phyloP scores from a whole-genome alignment of 2,113 vertebrate genomes.

The Eolophus roseicapilla region DNA sequence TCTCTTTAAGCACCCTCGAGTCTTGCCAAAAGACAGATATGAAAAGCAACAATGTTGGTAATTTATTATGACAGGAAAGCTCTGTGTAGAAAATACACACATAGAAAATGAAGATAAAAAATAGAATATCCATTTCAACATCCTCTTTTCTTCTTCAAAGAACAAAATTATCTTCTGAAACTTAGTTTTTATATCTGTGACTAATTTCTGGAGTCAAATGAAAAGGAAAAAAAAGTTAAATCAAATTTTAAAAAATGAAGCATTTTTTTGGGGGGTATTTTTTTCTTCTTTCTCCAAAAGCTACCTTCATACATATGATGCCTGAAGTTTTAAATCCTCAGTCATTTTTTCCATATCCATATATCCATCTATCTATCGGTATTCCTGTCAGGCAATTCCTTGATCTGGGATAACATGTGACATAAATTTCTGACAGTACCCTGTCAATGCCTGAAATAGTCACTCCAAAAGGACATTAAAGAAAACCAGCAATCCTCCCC shows the following conservation, averaged over 20 bases:
- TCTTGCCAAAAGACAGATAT: background rate
- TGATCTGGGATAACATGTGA: background rate
- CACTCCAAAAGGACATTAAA: background rate
- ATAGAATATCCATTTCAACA: background rate
- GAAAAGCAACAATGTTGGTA: background rate
- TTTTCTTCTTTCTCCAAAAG: background rate
- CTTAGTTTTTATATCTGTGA: background rate
- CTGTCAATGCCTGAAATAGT: background rate
- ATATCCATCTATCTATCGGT: background rate
- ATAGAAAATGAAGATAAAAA: background rate
- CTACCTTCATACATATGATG: background rate
- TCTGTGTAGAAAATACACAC: background rate
- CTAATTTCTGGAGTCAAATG: background rate
- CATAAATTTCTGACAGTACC: background rate
- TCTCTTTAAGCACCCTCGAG: background rate
- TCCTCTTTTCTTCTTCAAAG: background rate
- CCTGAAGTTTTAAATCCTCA: background rate
- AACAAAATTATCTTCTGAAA: background rate
- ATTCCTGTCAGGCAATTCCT: background rate
- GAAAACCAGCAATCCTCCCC: fast-evolving
- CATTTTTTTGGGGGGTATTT: too few relatives aligned
- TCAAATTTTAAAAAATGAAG: background rate
- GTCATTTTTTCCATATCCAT: background rate
- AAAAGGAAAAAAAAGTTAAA: background rate
- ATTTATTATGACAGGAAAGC: background rate